These are phyloP conservation scores for Sakesphorus luctuosus DNA, from an alignment of 2,113 vertebrate species.

Conservation along the genomic window DNA sequence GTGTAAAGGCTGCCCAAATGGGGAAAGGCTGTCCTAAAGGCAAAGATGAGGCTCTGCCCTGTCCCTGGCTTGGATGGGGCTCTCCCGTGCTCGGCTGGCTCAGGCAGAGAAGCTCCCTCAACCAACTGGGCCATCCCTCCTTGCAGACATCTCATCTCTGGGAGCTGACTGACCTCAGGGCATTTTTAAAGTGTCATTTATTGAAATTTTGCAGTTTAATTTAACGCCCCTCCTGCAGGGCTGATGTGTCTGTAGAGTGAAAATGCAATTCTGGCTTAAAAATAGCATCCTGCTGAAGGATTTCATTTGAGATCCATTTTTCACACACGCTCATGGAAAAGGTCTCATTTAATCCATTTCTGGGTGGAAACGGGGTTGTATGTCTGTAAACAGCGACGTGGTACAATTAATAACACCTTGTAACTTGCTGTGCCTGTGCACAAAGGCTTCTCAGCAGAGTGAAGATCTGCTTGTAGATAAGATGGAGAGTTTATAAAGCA, in stretches of 20 bases:
- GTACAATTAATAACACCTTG: neutral
- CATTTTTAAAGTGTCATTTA: neutral
- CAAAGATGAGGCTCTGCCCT: neutral
- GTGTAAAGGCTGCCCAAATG: neutral
- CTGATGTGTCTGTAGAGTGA: neutral
- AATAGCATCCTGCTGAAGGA: neutral
- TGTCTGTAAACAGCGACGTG: neutral
- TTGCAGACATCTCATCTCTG: neutral
- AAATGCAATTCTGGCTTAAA: neutral
- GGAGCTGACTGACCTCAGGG: neutral
- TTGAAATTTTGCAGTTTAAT: neutral
- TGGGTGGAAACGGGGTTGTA: neutral
- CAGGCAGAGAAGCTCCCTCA: neutral
- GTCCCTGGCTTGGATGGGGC: neutral
- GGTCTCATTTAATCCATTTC: neutral
- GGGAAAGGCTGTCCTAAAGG: no score
- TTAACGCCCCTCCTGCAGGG: neutral
- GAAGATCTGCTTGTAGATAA: neutral
- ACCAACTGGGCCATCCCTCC: neutral
- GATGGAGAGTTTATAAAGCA: neutral
- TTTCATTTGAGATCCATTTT: neutral
- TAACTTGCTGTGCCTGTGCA: neutral
- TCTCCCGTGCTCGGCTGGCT: neutral
- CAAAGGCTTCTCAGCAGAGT: neutral
- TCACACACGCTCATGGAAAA: neutral